Base-by-base conservation (phyloP, 2,888 invertebrate species). In the Rosalia funebris region DNA sequence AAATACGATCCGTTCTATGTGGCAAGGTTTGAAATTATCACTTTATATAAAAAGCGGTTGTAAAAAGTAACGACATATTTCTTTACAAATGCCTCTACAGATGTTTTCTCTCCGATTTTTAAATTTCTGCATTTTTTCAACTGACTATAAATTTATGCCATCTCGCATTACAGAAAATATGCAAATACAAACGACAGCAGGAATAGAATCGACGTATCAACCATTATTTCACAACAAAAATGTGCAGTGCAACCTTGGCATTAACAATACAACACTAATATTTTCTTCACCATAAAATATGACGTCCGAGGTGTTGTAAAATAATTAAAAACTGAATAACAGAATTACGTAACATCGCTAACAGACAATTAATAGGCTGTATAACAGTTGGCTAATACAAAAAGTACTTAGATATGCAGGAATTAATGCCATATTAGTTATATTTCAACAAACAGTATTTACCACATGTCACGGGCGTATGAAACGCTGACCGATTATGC, bases 321-420 rank as follows among this genome's bases (percentile, higher is more conserved):
- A 37, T 48, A 32, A 36, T 36, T 34, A 36, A 48, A 16, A 11
- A 48, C 1, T 14, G 17, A 7, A 34, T 36, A 17, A 48, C 46
- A 16, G 19, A 37, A 11, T 48, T 48, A 48, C 48, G 12, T 37
- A 48, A 48, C 36, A 4, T 12, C 19, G 34, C 36, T 17, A 19
- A 37, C 34, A 48, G 20, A 34, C 17, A 20, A 48, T 37, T 34
- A 37, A 48, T 48, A 48, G 37, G 11, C 19, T 9, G 12, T 9
- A 36, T 37, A 48, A 48, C 48, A 48, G 48, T 48, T 48, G 48
- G 48, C 19, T 37, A 36, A 48, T 48, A 48, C 48, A 12, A 48
- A 48, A 37, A 48, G 32, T 19, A 12, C 12, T 19, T 48, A 37
- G 36, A 36, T 17, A 47, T 47, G 31, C 46, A 34, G 32, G 46